Percentiles rank a stretch among this genome's conserved stretches.
Conservation (phyloP, 2,888 invertebrate genomes). For the Tromatobia lineatoria region DNA sequence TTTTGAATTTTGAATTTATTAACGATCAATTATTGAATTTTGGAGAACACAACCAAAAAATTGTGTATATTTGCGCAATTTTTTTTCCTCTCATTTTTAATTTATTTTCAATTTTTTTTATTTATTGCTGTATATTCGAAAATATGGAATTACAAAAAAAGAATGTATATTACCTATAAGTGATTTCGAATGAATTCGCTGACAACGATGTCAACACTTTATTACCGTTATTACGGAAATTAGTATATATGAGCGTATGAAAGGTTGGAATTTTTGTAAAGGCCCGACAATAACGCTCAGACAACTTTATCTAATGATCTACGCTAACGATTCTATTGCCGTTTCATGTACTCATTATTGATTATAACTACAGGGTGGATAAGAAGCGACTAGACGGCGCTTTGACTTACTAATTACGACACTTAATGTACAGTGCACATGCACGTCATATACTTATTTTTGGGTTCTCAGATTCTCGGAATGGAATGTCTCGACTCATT, state of each 20-base stretch:
- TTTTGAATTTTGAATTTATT: too few relatives aligned
- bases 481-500: slow-evolving; percentile 20
- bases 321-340: neutral
- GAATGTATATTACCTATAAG: too few relatives aligned
- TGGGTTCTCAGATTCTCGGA: neutral
- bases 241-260: neutral
- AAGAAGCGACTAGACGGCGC: neutral
- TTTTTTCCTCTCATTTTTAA: too few relatives aligned
- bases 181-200: too few relatives aligned
- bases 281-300: slow-evolving; percentile 3
- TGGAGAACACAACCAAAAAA: too few relatives aligned
- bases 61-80: too few relatives aligned
- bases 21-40: too few relatives aligned
- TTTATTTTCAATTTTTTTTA: too few relatives aligned
- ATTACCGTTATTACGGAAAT: slow-evolving; percentile 6
- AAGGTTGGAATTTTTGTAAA: slow-evolving; percentile 14
- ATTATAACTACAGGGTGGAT: slow-evolving; percentile 9
- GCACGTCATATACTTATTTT: neutral
- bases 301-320: slow-evolving; percentile 33
- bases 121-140: too few relatives aligned
- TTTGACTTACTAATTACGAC: slow-evolving; percentile 25
- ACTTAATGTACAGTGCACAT: neutral
- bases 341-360: slow-evolving; percentile 1
- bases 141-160: too few relatives aligned
- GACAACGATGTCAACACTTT: too few relatives aligned